Evolutionary conservation across 2,113 vertebrate species (phyloP), one percentile per base, ranked within the genome.

Genomic region (Willisornis vidua): DNA sequence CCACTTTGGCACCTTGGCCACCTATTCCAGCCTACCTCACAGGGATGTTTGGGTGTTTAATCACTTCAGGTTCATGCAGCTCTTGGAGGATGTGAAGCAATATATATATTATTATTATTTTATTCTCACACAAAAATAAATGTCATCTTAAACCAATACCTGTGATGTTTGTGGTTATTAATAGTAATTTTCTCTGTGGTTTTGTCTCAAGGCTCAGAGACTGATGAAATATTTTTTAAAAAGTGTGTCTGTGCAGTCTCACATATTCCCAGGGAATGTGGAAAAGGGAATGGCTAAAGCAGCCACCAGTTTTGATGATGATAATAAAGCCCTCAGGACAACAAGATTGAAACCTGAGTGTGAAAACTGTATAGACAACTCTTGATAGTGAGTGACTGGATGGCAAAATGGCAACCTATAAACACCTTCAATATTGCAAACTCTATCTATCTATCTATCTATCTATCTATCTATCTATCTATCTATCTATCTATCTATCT

Each of bases 1-100:
- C 86, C 86, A 67, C 92, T 84, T 89, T 49, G 86, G 35, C 65
- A 90, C 48, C 43, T 80, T 86, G 61, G 91, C 76, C 39, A 23
- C 83, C 39, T 92, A 1, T 96, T 84, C 79, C 95, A 96, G 91
- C 95, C 95, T 97, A 96, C 96, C 96, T 97, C 95, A 94, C 91
- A 1, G 83, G 70, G 83, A 61, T 81, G 84, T 89, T 93, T 65
- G 86, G 86, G 68, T 89, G 23, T 65, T 94, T 86, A 74, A 55
- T 92, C 92, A 48, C 25, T 80, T 90, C 85, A 62, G 65, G 72
- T 33, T 93, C 86, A 77, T 86, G 65, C 83, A 90, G 72, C 73
- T 93, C 89, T 57, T 67, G 83, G 83, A 95, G 43, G 67, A 78
- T 78, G 52, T 86, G 76, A 92, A 90, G 26, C 92, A 67, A 71